A percentile compares a stretch with the other conserved stretches of the same genome.
Conservation (phyloP, 2,888 invertebrate species). For the Ormyrus rosae region DNA sequence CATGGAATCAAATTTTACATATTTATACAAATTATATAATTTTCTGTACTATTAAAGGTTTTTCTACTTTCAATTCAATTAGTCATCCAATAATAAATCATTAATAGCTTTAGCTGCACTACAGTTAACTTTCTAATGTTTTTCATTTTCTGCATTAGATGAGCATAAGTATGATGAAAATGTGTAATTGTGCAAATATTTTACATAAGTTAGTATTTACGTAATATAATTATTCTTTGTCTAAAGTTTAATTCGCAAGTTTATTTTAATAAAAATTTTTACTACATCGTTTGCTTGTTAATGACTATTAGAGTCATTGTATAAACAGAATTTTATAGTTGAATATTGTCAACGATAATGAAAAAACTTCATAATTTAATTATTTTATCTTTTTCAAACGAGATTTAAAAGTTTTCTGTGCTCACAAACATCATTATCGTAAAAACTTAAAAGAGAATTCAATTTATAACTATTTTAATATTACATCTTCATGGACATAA, state of each 20-base stretch:
- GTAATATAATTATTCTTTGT: constrained; percentile 31
- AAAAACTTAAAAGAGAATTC: too few relatives aligned
- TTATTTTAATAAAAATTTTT: constrained; percentile 20
- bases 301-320: too few relatives aligned
- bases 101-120: background rate
- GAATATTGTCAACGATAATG: too few relatives aligned
- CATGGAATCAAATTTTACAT: too few relatives aligned
- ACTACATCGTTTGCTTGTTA: background rate
- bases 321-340: too few relatives aligned
- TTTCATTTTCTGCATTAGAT: constrained; percentile 26
- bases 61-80: constrained; percentile 10
- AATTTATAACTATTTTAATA: too few relatives aligned
- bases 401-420: too few relatives aligned
- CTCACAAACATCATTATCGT: too few relatives aligned
- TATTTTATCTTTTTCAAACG: too few relatives aligned
- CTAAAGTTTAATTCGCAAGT: constrained; percentile 6
- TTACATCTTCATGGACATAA: too few relatives aligned
- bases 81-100: constrained; percentile 33
- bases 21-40: too few relatives aligned
- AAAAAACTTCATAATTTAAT: too few relatives aligned
- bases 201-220: constrained; percentile 41
- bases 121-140: constrained; percentile 50
- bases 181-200: constrained; percentile 44
- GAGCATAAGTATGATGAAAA: constrained; percentile 9
- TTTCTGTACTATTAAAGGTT: background rate